Base-by-base conservation (phyloP, 1,140 invertebrate genomes). In the Laodelphax striatellus region DNA sequence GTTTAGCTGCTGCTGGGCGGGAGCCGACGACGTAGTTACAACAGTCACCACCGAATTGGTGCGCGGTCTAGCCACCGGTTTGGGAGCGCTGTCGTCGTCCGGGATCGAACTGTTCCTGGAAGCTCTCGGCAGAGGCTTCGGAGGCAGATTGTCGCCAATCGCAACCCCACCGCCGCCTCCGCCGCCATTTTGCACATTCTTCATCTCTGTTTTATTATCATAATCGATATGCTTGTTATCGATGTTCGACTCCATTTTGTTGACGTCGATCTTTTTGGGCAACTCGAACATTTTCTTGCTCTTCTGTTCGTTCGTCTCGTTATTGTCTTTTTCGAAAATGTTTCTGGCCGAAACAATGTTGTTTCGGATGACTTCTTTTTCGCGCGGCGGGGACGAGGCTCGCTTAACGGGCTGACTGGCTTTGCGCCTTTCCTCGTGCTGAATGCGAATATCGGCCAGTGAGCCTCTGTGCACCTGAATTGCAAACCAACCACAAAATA, bases 111-210 rank as follows among this genome's bases (percentile, higher is more conserved):
- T 80, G 28, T 82, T 78, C 62, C 84, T 75, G 14, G 82, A 83
- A 0, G 80, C 76, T 62, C 83, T 77, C 21, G 88, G 88, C 70
- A 90, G 73, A 10, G 88, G 88, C 68, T 88, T 89, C 0, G 88
- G 88, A 9, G 84, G 72, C 66, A 22, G 54, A 22, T 55, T 13
- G 28, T 28, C 41, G 14, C 69, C n/a, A n/a, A n/a, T n/a, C n/a
- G n/a, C n/a, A n/a, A n/a, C 60, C 19, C 52, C 34, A 3, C 72
- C 17, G 44, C 31, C 28, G 17, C 11, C 73, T 14, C 52, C 28
- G 21, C 19, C 11, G 68, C 72, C 55, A 61, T 61, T 64, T 65
- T 73, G 64, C 64, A 72, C 46, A 5, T 67, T 41, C 67, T 68
- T 52, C 68, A 64, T 24, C 64, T 71, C 53, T 0, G 67, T 67